Base-by-base conservation (phyloP, 2,888 invertebrate species). In the Sarcophaga variegata region DNA sequence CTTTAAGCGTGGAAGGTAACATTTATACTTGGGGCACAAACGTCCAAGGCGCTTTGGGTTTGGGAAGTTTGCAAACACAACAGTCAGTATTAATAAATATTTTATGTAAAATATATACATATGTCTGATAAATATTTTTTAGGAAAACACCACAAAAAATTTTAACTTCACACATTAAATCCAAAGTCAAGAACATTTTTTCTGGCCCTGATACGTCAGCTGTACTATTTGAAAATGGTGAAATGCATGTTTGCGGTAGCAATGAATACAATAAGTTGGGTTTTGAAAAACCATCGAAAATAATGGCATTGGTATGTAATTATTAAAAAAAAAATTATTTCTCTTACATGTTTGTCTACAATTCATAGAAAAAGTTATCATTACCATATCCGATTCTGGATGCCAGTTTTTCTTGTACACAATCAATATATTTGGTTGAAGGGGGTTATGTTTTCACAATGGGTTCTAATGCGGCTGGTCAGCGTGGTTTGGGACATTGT, bases 11-110 rank as follows among this genome's bases (percentile, higher is more conserved):
- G 25, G 95, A 95, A 87, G 95, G 96, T 0, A 94, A 94, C 71
- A 94, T 96, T 20, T 96, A 94, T 90, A 94, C 95, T 14, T 97
- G 96, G 96, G 96, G 96, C 11, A 93, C 94, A 62, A 95, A 95
- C 54, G 37, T 86, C 1, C 86, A 90, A 11, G 96, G 96, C 0
- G 94, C 96, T 80, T 93, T 96, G 3, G 96, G 96, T 0, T 87
- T 93, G 22, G 93, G 93, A 20, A 92, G 90, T 70, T 89, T 90
- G 27, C 91, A 91, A 81, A 91, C 90, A 14, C 91, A 91, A 70
- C 91, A 92, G 93, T 93, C 86, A 89, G 91, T 90, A 69, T 37
- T 67, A 22, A 49, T 14, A 54, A 17, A 17, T 54, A 54, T 54
- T 4, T 12, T 14, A 54, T 54, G 4, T 14, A 54, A 22, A 22